Evolutionary conservation across 1,140 invertebrate genomes (phyloP).

Genomic region (Trichonephila clavata): DNA sequence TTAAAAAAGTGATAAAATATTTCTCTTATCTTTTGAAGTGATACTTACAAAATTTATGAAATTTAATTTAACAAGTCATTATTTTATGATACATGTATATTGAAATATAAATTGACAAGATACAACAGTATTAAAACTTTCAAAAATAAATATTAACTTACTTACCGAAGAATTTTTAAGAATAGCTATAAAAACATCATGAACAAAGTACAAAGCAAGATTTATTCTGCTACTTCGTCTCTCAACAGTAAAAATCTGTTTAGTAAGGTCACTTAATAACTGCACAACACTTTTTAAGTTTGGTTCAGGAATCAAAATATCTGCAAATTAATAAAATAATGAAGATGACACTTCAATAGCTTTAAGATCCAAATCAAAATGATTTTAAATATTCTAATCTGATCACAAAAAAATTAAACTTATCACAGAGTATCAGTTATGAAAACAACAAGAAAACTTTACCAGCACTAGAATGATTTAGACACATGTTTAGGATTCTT

Average conservation of each 20-base stretch:
- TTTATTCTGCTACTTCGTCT: background rate
- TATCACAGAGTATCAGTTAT: background rate
- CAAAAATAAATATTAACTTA: too few relatives aligned
- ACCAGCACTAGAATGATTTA: background rate
- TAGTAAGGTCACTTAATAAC: background rate
- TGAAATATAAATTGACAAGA: too few relatives aligned
- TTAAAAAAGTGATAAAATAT: too few relatives aligned
- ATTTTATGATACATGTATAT: too few relatives aligned
- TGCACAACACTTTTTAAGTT: background rate
- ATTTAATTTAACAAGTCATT: background rate
- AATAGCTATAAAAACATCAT: slow-evolving; percentile 6
- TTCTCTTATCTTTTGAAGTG: too few relatives aligned
- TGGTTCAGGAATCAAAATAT: background rate
- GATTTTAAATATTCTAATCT: background rate
- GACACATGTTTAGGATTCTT: background rate
- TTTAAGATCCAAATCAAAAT: background rate
- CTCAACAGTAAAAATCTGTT: background rate
- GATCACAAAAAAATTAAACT: background rate
- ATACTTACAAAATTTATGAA: too few relatives aligned
- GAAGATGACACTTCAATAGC: too few relatives aligned
- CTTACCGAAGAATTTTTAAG: background rate
- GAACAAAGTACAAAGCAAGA: slow-evolving; percentile 1
- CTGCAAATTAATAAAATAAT: background rate
- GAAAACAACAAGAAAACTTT: background rate
- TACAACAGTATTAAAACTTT: too few relatives aligned